These are phyloP conservation scores for Melanerpes formicivorus DNA, from an alignment of 2,113 vertebrate genomes.

Conservation along the genomic window DNA sequence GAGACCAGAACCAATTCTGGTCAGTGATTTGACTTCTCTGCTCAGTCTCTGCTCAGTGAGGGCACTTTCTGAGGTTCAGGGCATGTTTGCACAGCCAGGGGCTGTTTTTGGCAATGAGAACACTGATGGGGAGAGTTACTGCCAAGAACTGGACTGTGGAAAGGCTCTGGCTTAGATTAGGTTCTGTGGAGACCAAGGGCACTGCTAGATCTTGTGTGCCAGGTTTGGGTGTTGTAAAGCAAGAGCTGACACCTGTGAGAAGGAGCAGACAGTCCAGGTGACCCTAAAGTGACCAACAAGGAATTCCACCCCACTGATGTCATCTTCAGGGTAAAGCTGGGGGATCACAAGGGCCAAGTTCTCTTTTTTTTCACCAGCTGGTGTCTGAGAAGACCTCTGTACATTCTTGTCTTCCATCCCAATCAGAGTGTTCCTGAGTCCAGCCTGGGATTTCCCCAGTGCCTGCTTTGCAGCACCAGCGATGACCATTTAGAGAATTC, in stretches of 20 bases:
- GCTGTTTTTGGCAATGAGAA: not conserved
- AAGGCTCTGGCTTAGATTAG: not conserved
- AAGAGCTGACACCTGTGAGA: too few species aligned
- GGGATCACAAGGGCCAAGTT: too few species aligned
- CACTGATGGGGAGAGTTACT: not conserved
- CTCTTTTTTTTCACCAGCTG: not conserved
- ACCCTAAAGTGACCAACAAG: too few species aligned
- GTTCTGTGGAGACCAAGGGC: not conserved
- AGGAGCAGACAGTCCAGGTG: too few species aligned
- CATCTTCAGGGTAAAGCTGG: too few species aligned
- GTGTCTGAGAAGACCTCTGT: not conserved
- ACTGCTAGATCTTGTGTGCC: too few species aligned
- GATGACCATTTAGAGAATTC: not conserved
- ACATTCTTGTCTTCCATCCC: not conserved
- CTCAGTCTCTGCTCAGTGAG: too few species aligned
- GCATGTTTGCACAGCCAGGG: not conserved
- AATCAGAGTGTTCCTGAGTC: not conserved
- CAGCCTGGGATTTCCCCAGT: not conserved
- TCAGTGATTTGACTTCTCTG: too few species aligned
- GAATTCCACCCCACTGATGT: too few species aligned
- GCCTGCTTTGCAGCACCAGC: not conserved
- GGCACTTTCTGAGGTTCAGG: too few species aligned
- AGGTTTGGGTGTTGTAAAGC: too few species aligned
- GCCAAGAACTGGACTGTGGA: not conserved
- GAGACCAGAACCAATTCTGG: not conserved